Evolutionary conservation across 1,140 invertebrate genomes (phyloP), one percentile per base, ranked within the genome.

Genomic region (Hydropsyche tenuis): DNA sequence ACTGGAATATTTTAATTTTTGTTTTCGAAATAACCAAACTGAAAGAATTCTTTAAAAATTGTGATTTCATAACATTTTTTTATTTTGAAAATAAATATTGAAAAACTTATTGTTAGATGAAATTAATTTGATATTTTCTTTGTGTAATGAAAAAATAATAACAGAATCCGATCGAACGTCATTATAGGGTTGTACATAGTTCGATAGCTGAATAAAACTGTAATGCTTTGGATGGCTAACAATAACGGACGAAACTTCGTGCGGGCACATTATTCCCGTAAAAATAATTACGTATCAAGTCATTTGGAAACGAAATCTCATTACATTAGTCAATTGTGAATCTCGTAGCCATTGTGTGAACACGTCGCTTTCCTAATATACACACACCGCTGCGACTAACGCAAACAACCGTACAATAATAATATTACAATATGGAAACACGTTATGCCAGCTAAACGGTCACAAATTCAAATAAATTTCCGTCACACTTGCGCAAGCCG

Each of bases 251-350:
- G 70, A 45, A 64, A 63, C 56, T 18, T 62, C 30, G 72, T 74
- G 62, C 75, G 73, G 75, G 75, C 51, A 63, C 51, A 74, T 72
- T 73, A 70, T 73, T 77, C 64, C 51, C 48, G 43, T 60, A 46
- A 69, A 72, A 72, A 77, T 77, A 74, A 77, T 77, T 77, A 74
- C 51, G 72, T 68, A 77, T 74, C 62, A 71, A 77, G 48, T 72
- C 75, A 69, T 72, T 72, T 72, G 75, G 75, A 77, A 77, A 77
- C 69, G 65, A 73, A 63, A 74, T 63, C 68, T 70, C 48, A 72
- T 71, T 75, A 68, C 63, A 53, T 68, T 70, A 51, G 27, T 71
- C 65, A 51, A 68, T 68, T 68, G 65, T 68, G 23, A 16, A 51
- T 18, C 56, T 60, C 56, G 56, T 60, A 9, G 43, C 23, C 43